These are phyloP conservation scores for Mantis religiosa DNA, from an alignment of 2,888 invertebrate genomes.

Conservation along the genomic window DNA sequence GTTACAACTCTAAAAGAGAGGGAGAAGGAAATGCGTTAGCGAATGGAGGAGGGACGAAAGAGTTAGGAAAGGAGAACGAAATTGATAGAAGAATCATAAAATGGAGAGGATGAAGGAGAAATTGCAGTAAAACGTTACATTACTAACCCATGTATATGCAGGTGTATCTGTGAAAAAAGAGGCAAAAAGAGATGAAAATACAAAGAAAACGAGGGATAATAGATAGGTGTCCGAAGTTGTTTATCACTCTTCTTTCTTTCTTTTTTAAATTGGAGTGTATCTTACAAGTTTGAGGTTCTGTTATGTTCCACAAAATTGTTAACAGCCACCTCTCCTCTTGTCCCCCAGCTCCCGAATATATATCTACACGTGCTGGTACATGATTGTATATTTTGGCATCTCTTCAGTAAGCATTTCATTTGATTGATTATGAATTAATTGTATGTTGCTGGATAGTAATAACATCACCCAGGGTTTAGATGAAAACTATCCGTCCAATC, in stretches of 20 bases:
- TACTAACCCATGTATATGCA: background rate
- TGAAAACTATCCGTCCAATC: too few species aligned
- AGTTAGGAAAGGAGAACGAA: constrained; percentile 9
- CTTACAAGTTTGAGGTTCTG: background rate
- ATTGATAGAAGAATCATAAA: constrained; percentile 19
- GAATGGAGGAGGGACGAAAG: constrained; percentile 20
- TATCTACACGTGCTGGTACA: too few species aligned
- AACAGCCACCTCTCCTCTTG: background rate
- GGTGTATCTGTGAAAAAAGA: too few species aligned
- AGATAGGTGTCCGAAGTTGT: background rate
- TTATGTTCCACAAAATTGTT: background rate
- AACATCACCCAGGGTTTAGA: too few species aligned
- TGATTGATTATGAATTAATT: too few species aligned
- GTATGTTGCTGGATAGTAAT: too few species aligned
- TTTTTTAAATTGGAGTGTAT: background rate
- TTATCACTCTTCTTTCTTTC: background rate
- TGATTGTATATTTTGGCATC: too few species aligned
- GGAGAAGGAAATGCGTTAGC: constrained; percentile 25
- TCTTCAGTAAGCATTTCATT: too few species aligned
- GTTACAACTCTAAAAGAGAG: constrained; percentile 26
- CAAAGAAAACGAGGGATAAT: background rate
- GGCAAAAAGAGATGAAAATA: background rate
- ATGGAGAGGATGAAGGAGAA: constrained; percentile 5
- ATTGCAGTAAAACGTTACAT: background rate
- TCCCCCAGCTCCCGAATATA: too few species aligned